These are phyloP conservation scores for Psittacara wagleri DNA, from an alignment of 2,113 vertebrate genomes.

Conservation along the genomic window DNA sequence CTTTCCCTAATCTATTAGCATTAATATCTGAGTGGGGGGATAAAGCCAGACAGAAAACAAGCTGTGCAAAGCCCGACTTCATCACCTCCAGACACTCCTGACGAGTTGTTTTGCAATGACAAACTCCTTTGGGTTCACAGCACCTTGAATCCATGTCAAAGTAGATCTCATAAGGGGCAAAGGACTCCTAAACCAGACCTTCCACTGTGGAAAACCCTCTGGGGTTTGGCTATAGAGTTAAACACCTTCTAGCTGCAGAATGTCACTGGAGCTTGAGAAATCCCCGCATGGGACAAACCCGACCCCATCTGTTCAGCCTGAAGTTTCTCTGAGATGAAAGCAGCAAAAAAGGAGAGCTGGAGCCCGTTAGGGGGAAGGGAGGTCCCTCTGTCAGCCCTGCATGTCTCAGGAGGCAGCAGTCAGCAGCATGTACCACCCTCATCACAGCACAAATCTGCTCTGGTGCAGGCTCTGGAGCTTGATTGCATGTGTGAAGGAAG, in stretches of 20 bases:
- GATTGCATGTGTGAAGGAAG: neutral
- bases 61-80: neutral
- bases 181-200: neutral
- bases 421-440: neutral
- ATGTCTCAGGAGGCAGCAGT: neutral
- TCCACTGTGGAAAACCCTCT: neutral
- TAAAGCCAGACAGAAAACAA: neutral
- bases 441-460: neutral
- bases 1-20: conserved; percentile 38
- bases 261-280: neutral
- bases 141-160: neutral
- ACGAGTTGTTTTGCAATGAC: neutral
- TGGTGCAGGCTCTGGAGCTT: too few relatives aligned
- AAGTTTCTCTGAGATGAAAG: neutral
- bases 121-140: neutral
- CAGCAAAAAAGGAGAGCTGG: neutral
- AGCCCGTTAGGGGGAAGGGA: neutral
- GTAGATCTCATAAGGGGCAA: neutral
- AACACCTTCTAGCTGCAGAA: neutral
- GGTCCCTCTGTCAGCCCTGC: neutral
- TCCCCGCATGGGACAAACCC: neutral
- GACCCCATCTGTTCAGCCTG: neutral
- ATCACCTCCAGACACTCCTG: neutral
- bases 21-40: neutral
- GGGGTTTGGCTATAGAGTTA: neutral